Base-by-base conservation (phyloP, 2,113 vertebrate genomes). In the Copsychus sechellarum region DNA sequence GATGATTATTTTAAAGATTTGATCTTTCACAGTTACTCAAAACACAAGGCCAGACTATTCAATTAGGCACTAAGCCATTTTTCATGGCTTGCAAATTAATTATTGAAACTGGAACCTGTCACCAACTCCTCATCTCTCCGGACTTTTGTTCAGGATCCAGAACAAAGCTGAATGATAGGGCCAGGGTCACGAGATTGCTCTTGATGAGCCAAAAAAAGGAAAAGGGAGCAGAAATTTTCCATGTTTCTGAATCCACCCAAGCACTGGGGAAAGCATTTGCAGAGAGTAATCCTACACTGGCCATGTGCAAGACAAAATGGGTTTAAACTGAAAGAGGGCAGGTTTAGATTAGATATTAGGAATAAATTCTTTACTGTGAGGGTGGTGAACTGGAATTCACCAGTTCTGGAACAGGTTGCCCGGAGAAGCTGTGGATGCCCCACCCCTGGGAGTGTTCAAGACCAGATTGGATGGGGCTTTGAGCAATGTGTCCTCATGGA, bases 11-110 rank as follows among this genome's bases (percentile, higher is more conserved):
- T 83, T 86, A 83, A 95, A 94, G 67, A 88, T 81, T 77, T 90
- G 87, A 83, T 95, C 79, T 88, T 91, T 84, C 79, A 90, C 60
- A 92, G 71, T 50, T 96, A 90, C 38, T 62, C 67, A 70, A 87
- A 95, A 77, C 60, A 65, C 58, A 73, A 78, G 74, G 79, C 67
- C 85, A 90, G 64, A 69, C 74, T 96, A 91, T 94, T 94, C 90
- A 96, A 90, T 88, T 90, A 96, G 91, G 74, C 88, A 94, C 47
- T 80, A 70, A 71, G 92, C 88, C 76, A 93, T 83, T 91, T 94
- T 76, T 58, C 64, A 70, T 66, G 79, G 67, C 47, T 93, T 20
- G 1, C 47, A 90, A 94, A 90, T 92, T 93, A 93, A 88, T 95
- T 93, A 70, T 64, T 92, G 74, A 77, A 86, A 70, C 60, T 90